Base-by-base conservation (phyloP, 2,113 vertebrate species). In the Promerops cafer region DNA sequence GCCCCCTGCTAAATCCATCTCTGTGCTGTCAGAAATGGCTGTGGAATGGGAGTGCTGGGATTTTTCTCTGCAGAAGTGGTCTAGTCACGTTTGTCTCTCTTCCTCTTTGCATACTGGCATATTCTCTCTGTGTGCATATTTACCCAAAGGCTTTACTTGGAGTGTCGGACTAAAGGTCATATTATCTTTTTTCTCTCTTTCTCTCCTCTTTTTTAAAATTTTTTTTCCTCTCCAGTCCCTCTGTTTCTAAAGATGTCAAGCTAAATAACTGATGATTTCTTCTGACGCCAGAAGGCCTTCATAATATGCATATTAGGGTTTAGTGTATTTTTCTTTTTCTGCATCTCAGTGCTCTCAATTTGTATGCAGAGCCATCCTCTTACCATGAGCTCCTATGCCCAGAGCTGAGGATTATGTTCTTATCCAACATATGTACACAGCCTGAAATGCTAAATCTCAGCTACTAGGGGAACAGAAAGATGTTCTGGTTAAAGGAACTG, bases 361-460 rank as follows among this genome's bases (percentile, higher is more conserved):
- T 92, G 86, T 94, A 96, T 96, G 90, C 93, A 96, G 64, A 94
- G 28, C 93, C 92, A 94, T 78, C 54, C 75, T 96, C 83, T 66
- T 24, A 68, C 71, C 52, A 89, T 45, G 90, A 94, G 89, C 94
- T 95, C 31, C 74, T 60, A 3, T 94, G 95, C 93, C 92, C 92
- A 89, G 64, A 94, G 79, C 94, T 90, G 76, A 81, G 94, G 93
- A 96, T 96, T 96, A 97, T 93, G 92, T 96, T 94, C 93, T 97
- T 94, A 94, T 83, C 93, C 93, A 95, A 91, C 93, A 92, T 90
- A 96, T 86, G 90, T 95, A 90, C 92, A 93, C 83, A 92, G 82
- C 85, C 93, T 83, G 79, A 95, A 96, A 96, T 92, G 75, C 90
- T 95, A 95, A 96, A 92, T 95, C 94, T 93, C 76, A 90, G 82